Evolutionary conservation across 2,797 vertebrate genomes (phyloP), one percentile per base, ranked within the genome.

Genomic region (Squalus acanthias): DNA sequence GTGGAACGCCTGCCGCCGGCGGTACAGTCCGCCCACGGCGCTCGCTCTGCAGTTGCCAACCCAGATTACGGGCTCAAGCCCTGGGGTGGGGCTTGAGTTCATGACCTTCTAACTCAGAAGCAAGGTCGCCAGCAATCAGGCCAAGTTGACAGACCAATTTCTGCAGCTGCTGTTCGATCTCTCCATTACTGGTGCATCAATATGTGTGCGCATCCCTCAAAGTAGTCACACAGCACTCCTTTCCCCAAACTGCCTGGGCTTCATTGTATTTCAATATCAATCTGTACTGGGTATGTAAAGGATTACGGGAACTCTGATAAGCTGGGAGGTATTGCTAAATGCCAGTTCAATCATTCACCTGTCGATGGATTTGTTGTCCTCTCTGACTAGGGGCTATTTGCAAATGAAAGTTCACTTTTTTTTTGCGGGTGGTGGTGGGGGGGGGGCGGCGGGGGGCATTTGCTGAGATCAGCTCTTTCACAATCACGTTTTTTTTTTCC

Each of bases 271-370:
- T n/a, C 63, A 65, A 6, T 39, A 17, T n/a, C 1, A 92, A 65
- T 65, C 33, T 67, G 89, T 13, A n/a, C n/a, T 39, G 53, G 82
- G 1, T 67, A 65, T 92, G 65, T 15, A n/a, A 33, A 92, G 33
- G 63, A 33, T 67, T 92, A 63, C 89, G 15, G 89, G 87, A 20
- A 92, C n/a, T n/a, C 63, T 33, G 89, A 92, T 60, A 89, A 89
- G 26, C 57, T 60, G 82, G 29, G 53, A 89, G 53, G 12, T 57
- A 60, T 89, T 89, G 87, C 87, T 89, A 33, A 89, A 89, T 33
- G 3, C 53, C 87, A 33, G 87, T 89, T 89, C 87, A 89, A 89
- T 89, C 87, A 89, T 89, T 89, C 87, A 89, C 87, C 57, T 33
- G 50, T 29, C 13, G 26, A 57, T 29, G 24, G 50, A 29, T 89